Percentiles rank a stretch among this genome's conserved stretches.
Conservation (phyloP, 2,113 vertebrate genomes). For the Orycteropus afer region DNA sequence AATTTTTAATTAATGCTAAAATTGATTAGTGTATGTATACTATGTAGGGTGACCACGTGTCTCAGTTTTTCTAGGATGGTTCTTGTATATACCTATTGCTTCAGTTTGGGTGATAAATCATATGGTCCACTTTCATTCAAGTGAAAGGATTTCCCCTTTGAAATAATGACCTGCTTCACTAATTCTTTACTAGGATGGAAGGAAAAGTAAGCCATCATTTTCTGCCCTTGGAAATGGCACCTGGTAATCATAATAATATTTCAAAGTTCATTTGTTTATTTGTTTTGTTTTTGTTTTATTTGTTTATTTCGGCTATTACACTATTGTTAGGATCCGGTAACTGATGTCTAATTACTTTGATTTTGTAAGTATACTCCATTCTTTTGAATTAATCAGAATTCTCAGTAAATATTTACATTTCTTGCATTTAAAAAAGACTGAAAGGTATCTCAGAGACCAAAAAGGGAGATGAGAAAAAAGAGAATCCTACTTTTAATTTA, state of each 20-base stretch:
- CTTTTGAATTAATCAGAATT: neutral
- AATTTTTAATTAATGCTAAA: neutral
- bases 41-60: neutral
- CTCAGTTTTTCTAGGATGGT: neutral
- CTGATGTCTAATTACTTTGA: neutral
- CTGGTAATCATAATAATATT: neutral
- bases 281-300: neutral
- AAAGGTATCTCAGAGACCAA: neutral
- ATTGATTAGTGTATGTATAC: neutral
- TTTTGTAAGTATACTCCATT: constrained; percentile 25
- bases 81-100: neutral
- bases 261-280: neutral
- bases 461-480: neutral
- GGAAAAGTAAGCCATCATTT: neutral
- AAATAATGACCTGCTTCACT: neutral
- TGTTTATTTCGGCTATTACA: neutral
- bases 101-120: neutral
- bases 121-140: neutral
- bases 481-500: neutral
- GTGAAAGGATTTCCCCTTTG: neutral
- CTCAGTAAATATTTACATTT: neutral
- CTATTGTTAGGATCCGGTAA: neutral
- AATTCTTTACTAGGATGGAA: neutral
- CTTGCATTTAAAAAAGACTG: neutral
- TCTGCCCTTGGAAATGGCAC: constrained; percentile 15